These are phyloP conservation scores for Grus americana DNA, from an alignment of 2,113 vertebrate species.

Conservation along the genomic window DNA sequence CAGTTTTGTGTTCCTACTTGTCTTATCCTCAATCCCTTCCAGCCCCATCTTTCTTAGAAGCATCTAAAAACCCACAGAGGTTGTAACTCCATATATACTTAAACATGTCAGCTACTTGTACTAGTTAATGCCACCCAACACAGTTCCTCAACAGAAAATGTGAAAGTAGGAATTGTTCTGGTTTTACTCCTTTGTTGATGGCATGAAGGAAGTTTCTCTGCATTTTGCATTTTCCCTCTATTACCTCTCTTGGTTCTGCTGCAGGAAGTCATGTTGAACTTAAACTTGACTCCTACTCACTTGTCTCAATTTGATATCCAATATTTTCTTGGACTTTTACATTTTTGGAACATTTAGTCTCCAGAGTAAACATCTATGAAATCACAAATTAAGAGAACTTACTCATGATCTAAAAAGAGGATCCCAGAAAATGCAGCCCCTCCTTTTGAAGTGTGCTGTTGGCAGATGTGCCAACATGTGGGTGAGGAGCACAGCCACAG, in stretches of 20 bases:
- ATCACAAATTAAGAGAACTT: background rate
- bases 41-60: background rate
- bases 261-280: background rate
- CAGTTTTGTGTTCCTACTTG: background rate
- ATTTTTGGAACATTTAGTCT: background rate
- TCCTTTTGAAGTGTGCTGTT: background rate
- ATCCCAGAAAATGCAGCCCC: background rate
- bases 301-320: background rate
- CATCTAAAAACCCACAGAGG: background rate
- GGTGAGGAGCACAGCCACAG: accelerated
- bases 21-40: background rate
- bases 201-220: background rate
- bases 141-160: background rate
- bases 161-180: background rate
- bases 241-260: background rate
- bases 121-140: background rate
- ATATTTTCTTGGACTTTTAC: background rate
- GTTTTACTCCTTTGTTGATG: background rate
- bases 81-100: background rate
- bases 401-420: background rate
- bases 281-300: background rate
- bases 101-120: background rate
- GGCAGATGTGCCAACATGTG: background rate
- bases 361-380: background rate
- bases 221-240: background rate